A percentile compares a stretch with the other conserved stretches of the same genome.
Conservation (phyloP, 1,140 invertebrate genomes). For the Oncopodura yosiiana region DNA sequence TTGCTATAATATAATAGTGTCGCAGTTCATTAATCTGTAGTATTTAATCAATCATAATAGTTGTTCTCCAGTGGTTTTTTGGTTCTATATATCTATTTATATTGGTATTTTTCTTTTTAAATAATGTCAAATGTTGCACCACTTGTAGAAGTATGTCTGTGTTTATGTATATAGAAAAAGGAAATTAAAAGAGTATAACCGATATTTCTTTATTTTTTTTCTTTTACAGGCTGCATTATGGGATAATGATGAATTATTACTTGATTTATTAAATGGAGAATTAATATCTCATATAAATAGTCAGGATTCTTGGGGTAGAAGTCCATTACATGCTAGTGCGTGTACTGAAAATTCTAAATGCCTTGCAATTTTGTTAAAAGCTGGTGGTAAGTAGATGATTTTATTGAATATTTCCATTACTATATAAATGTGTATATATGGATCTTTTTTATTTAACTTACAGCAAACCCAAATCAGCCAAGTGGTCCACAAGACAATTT, state of each 20-base stretch:
- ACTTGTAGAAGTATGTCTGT: too few relatives aligned
- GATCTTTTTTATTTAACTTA: background rate
- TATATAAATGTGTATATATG: too few relatives aligned
- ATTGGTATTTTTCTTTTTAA: background rate
- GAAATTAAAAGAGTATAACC: too few relatives aligned
- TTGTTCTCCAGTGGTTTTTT: too few relatives aligned
- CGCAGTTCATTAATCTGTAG: too few relatives aligned
- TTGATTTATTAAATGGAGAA: conserved; percentile 67
- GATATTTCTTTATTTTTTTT: conserved; percentile 9
- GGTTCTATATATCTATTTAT: background rate
- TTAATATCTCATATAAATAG: conserved; percentile 59
- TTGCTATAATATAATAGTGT: too few relatives aligned
- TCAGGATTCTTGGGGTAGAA: conserved; percentile 65
- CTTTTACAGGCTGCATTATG: conserved; percentile 65
- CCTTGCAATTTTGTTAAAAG: conserved; percentile 57
- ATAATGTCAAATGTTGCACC: background rate
- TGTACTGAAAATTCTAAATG: conserved; percentile 76
- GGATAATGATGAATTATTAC: conserved; percentile 78
- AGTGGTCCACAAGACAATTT: conserved; percentile 52
- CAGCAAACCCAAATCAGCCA: conserved; percentile 58
- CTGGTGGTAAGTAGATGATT: conserved; percentile 49
- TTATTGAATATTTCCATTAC: background rate
- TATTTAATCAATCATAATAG: too few relatives aligned
- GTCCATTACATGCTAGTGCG: conserved; percentile 70
- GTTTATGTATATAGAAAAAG: too few relatives aligned